Conservation (phyloP, 2,888 invertebrate genomes). For the Drosophila basisetae region DNA sequence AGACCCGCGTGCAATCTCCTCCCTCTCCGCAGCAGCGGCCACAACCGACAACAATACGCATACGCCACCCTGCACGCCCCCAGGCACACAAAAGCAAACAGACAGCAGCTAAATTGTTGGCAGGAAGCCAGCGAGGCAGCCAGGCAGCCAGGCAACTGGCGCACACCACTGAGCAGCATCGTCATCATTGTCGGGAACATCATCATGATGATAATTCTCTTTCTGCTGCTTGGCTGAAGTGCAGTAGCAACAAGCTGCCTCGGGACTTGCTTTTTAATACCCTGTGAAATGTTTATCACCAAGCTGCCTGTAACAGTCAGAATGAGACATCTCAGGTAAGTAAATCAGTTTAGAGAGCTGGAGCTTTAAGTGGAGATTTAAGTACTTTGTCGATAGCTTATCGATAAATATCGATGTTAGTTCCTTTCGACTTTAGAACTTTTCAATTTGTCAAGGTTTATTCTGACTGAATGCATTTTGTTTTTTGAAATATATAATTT, state of each 20-base stretch:
- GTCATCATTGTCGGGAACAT: constrained; percentile 5
- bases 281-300: background rate
- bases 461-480: background rate
- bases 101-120: constrained; percentile 72
- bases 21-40: constrained; percentile 10
- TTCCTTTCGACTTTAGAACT: background rate
- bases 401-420: background rate
- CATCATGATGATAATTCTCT: constrained; percentile 32
- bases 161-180: constrained; percentile 47
- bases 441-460: background rate
- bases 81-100: constrained; percentile 48
- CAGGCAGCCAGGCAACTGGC: constrained; percentile 45
- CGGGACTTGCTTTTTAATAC: background rate
- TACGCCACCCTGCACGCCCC: constrained; percentile 47
- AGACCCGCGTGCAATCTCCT: background rate
- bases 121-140: constrained; percentile 68
- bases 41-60: constrained; percentile 66
- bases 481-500: no score
- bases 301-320: background rate
- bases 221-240: constrained; percentile 64
- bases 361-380: background rate
- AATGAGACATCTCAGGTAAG: background rate
- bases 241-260: constrained; percentile 35
- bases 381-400: background rate
- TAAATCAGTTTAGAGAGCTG: background rate